Conservation (phyloP, 2,797 vertebrate genomes). For the Spinibarbus caldwelli region DNA sequence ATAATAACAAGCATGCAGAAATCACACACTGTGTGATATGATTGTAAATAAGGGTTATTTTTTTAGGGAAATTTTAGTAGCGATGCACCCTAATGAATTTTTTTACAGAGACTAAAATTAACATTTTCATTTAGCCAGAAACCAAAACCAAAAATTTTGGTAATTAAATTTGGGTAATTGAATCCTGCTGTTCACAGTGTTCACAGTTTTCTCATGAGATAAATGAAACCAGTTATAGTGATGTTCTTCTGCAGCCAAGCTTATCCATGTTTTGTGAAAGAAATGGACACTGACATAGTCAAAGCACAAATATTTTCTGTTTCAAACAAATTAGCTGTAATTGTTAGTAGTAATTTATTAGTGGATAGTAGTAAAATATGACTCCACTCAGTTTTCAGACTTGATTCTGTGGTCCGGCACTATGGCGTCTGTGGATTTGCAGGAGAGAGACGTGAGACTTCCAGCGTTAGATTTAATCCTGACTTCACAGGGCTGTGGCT, state of each 20-base stretch:
- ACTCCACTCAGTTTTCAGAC: neutral
- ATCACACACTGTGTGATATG: neutral
- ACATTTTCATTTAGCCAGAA: neutral
- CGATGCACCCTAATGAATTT: neutral
- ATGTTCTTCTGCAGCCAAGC: neutral
- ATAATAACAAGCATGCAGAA: neutral
- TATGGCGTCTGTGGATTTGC: neutral
- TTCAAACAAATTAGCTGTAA: neutral
- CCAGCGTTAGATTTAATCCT: neutral
- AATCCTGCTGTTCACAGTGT: no score
- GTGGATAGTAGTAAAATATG: neutral
- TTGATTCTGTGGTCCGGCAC: neutral
- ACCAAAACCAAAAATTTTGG: neutral
- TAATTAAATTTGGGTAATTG: neutral
- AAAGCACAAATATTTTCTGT: neutral
- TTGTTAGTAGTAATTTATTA: neutral
- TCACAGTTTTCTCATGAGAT: neutral
- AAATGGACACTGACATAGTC: neutral
- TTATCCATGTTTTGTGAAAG: neutral
- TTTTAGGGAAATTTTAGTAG: neutral
- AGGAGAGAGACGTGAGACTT: neutral
- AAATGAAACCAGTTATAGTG: neutral
- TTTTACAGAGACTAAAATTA: neutral
- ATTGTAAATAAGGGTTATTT: neutral
- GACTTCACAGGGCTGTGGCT: neutral